phyloP scores from a whole-genome alignment of 2,113 vertebrate species.

The Paraplagusia blochii region DNA sequence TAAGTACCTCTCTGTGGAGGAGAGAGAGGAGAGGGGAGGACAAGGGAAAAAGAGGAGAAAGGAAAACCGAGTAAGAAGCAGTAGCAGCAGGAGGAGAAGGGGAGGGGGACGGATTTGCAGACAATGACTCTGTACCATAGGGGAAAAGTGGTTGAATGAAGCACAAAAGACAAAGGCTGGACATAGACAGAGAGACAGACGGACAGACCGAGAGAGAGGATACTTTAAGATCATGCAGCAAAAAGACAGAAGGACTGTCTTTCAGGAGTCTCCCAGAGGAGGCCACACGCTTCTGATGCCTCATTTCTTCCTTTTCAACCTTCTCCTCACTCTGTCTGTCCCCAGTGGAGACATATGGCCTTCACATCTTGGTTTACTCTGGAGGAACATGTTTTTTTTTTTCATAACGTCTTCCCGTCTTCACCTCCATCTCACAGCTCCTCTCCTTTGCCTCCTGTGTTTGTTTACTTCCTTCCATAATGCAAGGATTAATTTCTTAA shows the following conservation, averaged over 20 bases:
- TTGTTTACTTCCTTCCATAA: constrained; percentile 66
- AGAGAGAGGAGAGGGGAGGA: constrained; percentile 19
- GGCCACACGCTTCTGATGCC: constrained; percentile 28
- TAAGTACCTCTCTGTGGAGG: constrained; percentile 46
- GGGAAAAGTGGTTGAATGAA: constrained; percentile 52
- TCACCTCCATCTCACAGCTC: constrained; percentile 17
- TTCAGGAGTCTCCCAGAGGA: constrained; percentile 45
- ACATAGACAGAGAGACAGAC: constrained; percentile 57
- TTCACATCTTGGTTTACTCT: constrained; percentile 18
- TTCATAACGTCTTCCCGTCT: constrained; percentile 9
- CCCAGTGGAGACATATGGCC: constrained; percentile 1
- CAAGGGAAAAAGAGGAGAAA: background rate
- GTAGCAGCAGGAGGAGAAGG: background rate
- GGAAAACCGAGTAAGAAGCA: constrained; percentile 1
- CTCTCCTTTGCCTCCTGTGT: constrained; percentile 39
- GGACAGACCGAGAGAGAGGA: background rate
- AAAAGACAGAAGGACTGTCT: constrained; percentile 22
- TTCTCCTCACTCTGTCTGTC: background rate
- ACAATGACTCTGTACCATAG: constrained; percentile 50
- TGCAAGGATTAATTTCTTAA: constrained; percentile 71
- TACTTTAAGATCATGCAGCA: constrained; percentile 45
- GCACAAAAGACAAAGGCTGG: constrained; percentile 56
- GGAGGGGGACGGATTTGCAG: constrained; percentile 59
- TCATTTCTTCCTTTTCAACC: constrained; percentile 27
- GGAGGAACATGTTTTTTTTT: constrained; percentile 47